Base-by-base conservation (phyloP, 2,797 vertebrate species). In the Galaxias olidus region DNA sequence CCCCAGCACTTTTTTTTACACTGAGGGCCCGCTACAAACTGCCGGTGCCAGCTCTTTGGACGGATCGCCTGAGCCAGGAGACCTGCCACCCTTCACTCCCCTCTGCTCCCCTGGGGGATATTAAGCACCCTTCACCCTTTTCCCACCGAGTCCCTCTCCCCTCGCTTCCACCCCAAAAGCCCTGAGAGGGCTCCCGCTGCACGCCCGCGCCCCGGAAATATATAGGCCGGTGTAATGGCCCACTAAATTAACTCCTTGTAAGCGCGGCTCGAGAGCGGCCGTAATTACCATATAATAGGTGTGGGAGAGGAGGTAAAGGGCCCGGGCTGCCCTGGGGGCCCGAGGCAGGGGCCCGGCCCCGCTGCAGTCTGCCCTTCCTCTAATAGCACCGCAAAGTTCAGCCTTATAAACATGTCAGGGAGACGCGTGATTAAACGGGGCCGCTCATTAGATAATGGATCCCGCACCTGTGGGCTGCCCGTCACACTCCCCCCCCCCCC, bases 331-430 rank as follows among this genome's bases (percentile, higher is more conserved):
- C 96, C 92, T 51, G 85, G 87, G 93, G 96, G 93, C 87, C 77
- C 70, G 71, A 89, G 88, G 90, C 90, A 82, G 77, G 72, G 8
- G 68, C 89, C 76, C 88, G 82, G 90, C 92, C 92, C 94, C 93
- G 94, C 90, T 91, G 92, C 92, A 91, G 91, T 93, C 91, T 92
- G n/a, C 90, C 91, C 84, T 74, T 80, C 91, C 78, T 89, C 90
- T 95, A 94, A 95, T 93, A 92, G 93, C 84, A 72, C 91, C 84
- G 90, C 92, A 98, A 98, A 98, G 96, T 98, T 98, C 95, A 98
- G 92, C 93, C 95, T 94, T 98, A 96, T 97, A 96, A 97, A 97
- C 94, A 94, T 98, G 96, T 97, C 96, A 98, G 89, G 63, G 77
- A 83, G 90, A 80, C 80, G 81, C 63, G 86, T 94, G 95, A 97